Conservation (phyloP, 2,797 vertebrate species). For the Prionace glauca region DNA sequence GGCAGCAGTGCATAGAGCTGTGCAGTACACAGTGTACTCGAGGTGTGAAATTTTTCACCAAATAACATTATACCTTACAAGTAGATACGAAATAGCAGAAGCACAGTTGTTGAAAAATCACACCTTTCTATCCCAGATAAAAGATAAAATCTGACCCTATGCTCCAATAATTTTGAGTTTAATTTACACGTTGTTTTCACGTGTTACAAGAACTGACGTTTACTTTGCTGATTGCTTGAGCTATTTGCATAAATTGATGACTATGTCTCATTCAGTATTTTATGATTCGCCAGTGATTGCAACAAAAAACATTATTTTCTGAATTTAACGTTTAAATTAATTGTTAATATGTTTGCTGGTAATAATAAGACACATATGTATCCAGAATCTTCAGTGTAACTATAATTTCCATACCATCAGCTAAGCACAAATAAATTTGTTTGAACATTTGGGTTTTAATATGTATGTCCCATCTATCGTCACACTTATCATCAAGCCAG, state of each 20-base stretch:
- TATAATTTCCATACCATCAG: not conserved
- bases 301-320: not conserved
- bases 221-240: not conserved
- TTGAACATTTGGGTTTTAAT: not conserved
- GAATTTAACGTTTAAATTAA: not conserved
- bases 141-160: not conserved
- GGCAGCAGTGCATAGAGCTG: not conserved
- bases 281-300: not conserved
- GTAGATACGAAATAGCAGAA: not conserved
- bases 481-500: no score
- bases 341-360: not conserved
- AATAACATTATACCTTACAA: conserved; percentile 1
- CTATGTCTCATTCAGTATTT: not conserved
- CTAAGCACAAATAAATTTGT: not conserved
- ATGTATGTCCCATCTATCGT: not conserved
- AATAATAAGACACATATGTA: not conserved
- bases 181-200: not conserved
- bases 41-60: not conserved
- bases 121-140: not conserved
- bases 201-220: not conserved
- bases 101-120: not conserved
- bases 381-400: not conserved
- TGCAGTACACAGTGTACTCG: not conserved
- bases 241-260: not conserved
- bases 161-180: not conserved